These are phyloP conservation scores for Rattus rattus DNA, from an alignment of 2,113 vertebrate species.

Conservation along the genomic window DNA sequence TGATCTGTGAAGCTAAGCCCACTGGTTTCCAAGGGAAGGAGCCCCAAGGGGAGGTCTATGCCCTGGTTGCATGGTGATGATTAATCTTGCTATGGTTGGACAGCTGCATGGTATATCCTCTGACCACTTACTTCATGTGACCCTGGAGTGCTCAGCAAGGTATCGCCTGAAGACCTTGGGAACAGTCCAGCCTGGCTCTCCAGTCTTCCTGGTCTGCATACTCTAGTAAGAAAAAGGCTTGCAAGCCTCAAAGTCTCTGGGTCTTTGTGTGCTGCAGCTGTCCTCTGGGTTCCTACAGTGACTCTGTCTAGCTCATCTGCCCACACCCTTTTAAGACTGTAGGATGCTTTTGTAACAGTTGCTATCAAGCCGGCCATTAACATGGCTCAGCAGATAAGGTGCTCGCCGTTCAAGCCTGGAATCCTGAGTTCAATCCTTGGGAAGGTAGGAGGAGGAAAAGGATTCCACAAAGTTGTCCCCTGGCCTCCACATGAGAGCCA, in stretches of 20 bases:
- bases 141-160: not conserved
- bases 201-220: not conserved
- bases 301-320: not conserved
- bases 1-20: not conserved
- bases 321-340: not conserved
- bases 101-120: not conserved
- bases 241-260: not conserved
- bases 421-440: not conserved
- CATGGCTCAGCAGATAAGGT: not conserved
- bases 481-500: not conserved
- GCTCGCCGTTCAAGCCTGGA: not conserved
- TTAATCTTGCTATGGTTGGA: not conserved
- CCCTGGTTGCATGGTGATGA: not conserved
- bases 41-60: too few species aligned
- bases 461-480: not conserved
- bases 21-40: not conserved
- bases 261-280: not conserved
- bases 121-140: not conserved
- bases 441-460: not conserved
- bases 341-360: not conserved
- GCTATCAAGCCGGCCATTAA: not conserved
- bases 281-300: not conserved
- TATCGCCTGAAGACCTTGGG: not conserved
- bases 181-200: not conserved
- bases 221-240: not conserved